Conservation (phyloP, 1,140 invertebrate genomes). For the Oreohelix idahoensis region DNA sequence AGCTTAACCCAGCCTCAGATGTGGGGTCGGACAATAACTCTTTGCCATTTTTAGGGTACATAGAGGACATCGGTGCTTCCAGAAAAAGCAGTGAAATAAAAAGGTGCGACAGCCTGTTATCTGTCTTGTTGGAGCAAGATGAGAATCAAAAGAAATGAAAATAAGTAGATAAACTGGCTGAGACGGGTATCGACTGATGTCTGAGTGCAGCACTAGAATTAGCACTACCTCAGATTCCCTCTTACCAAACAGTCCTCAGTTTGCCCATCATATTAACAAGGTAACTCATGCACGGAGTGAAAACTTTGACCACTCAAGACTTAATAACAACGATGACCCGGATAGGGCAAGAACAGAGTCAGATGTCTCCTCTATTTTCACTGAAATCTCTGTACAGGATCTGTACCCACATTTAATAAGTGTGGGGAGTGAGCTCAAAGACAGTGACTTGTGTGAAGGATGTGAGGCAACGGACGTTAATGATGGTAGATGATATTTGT, state of each 20-base stretch:
- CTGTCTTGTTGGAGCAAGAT: background rate
- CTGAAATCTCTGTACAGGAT: slow-evolving; percentile 30
- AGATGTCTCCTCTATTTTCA: slow-evolving; percentile 14
- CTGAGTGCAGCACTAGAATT: background rate
- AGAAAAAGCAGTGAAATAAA: background rate
- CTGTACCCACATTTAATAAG: slow-evolving; percentile 8
- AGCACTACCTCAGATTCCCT: background rate
- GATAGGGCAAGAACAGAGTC: background rate
- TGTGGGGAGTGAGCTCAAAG: background rate
- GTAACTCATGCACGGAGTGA: background rate
- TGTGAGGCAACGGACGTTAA: background rate
- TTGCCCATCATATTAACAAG: background rate
- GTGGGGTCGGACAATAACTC: background rate
- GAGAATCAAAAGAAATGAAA: background rate
- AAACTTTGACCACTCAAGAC: background rate
- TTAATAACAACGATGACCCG: background rate
- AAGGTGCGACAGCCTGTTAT: background rate
- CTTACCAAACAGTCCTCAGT: background rate
- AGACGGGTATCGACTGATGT: background rate
- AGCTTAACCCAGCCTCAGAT: background rate
- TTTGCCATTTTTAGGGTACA: background rate
- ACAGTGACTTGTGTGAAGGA: background rate
- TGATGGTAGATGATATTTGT: background rate
- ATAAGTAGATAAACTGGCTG: too few relatives aligned
- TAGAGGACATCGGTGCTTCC: too few relatives aligned